These are phyloP conservation scores for Mesochorus sp. DNA, from an alignment of 2,888 invertebrate species.

Conservation along the genomic window DNA sequence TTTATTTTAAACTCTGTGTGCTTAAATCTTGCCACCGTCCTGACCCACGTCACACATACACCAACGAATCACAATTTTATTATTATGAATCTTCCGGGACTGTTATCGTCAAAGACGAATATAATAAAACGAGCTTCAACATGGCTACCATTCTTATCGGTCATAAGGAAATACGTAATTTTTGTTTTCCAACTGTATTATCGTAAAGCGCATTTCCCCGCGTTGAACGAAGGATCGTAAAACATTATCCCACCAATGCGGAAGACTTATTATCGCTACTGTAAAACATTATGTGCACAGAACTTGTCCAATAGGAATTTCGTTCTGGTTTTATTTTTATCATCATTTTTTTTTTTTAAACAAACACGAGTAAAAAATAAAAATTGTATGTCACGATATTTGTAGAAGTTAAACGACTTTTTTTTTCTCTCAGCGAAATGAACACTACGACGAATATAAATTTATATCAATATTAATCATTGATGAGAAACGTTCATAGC, in stretches of 20 bases:
- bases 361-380: constrained; percentile 11
- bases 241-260: not conserved
- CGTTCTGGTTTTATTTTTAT: no score
- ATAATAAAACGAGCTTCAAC: not conserved
- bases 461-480: constrained; percentile 8
- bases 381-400: constrained; percentile 14
- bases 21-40: not conserved
- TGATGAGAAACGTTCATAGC: not conserved
- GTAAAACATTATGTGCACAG: not conserved
- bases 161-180: not conserved
- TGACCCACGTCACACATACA: not conserved
- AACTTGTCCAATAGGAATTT: not conserved
- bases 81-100: not conserved
- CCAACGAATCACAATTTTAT: not conserved
- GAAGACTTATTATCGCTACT: not conserved
- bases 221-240: not conserved
- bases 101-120: not conserved
- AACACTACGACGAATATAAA: not conserved
- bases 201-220: not conserved
- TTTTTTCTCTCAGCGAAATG: not conserved
- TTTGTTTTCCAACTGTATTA: not conserved
- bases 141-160: not conserved
- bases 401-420: not conserved
- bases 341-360: constrained; percentile 3
- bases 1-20: not conserved